phyloP scores from a whole-genome alignment of 2,113 vertebrate genomes.

The Mus spicilegus region DNA sequence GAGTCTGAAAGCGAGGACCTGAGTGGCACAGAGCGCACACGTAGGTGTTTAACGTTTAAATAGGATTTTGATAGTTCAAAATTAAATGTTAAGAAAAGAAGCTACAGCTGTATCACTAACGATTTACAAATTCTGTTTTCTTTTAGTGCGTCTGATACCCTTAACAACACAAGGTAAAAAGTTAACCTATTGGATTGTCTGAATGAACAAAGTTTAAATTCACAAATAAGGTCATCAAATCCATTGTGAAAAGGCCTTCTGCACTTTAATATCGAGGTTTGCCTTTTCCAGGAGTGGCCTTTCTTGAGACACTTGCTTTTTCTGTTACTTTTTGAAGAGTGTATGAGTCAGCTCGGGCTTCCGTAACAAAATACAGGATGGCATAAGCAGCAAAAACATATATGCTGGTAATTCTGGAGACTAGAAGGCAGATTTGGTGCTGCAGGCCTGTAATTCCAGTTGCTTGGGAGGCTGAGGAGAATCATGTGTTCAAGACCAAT shows the following conservation, averaged over 20 bases:
- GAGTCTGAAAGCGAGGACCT: conserved; percentile 97
- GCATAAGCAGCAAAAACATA: neutral
- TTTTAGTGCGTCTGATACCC: conserved; percentile 89
- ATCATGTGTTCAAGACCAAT: neutral
- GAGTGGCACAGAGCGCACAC: conserved; percentile 91
- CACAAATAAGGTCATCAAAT: neutral
- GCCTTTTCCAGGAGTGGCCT: neutral
- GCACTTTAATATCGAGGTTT: neutral
- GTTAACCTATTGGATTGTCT: conserved; percentile 53
- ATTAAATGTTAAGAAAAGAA: conserved; percentile 32
- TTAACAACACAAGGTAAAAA: conserved; percentile 90
- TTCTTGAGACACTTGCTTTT: conserved; percentile 16
- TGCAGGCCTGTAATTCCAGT: neutral
- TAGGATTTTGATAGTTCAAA: conserved; percentile 6
- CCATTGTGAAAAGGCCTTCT: neutral
- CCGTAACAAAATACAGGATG: neutral
- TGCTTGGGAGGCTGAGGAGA: neutral
- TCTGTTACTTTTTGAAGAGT: neutral
- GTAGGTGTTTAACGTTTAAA: conserved; percentile 87
- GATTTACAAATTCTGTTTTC: conserved; percentile 79
- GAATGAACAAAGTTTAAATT: conserved; percentile 18
- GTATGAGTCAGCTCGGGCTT: neutral
- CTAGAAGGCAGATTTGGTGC: neutral
- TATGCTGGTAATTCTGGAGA: neutral
- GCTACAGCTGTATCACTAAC: conserved; percentile 47